phyloP scores from a whole-genome alignment of 2,888 invertebrate genomes.

The Luffia ferchaultella region DNA sequence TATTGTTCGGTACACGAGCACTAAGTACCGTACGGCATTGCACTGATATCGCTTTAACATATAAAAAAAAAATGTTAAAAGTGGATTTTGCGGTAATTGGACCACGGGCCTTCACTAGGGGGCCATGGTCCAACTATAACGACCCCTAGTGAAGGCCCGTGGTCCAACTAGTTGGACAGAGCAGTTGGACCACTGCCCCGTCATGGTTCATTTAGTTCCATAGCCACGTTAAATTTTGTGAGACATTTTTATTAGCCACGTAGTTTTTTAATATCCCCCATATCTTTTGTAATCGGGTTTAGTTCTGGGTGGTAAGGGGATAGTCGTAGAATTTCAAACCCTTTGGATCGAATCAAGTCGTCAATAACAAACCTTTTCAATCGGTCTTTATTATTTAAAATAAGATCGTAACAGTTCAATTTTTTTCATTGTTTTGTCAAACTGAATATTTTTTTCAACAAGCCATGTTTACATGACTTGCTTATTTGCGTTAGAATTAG shows the following conservation, averaged over 20 bases:
- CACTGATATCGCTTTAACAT: too few species aligned
- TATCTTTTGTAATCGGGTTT: conserved; percentile 4
- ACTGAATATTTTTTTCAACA: too few species aligned
- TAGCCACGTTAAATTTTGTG: conserved; percentile 1
- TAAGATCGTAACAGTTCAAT: conserved; percentile 3
- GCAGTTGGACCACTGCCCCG: too few species aligned
- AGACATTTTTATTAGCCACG: too few species aligned
- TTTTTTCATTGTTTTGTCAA: background rate
- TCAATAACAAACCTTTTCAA: conserved; percentile 2
- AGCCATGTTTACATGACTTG: conserved; percentile 6
- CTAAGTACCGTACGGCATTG: too few species aligned
- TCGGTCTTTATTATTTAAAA: conserved; percentile 1
- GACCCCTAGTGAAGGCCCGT: too few species aligned
- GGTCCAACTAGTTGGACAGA: too few species aligned
- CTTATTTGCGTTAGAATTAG: conserved; percentile 3
- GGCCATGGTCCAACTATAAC: too few species aligned
- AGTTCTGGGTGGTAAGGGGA: conserved; percentile 6
- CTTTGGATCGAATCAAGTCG: background rate
- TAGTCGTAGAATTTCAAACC: conserved; percentile 1
- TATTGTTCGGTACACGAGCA: too few species aligned
- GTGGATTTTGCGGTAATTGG: too few species aligned
- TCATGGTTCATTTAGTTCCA: conserved; percentile 1
- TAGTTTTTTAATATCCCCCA: conserved; percentile 3
- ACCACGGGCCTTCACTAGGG: too few species aligned
- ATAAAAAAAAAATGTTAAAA: too few species aligned